Conservation (phyloP, 2,888 invertebrate species). For the Steinernema carpocapsae region DNA sequence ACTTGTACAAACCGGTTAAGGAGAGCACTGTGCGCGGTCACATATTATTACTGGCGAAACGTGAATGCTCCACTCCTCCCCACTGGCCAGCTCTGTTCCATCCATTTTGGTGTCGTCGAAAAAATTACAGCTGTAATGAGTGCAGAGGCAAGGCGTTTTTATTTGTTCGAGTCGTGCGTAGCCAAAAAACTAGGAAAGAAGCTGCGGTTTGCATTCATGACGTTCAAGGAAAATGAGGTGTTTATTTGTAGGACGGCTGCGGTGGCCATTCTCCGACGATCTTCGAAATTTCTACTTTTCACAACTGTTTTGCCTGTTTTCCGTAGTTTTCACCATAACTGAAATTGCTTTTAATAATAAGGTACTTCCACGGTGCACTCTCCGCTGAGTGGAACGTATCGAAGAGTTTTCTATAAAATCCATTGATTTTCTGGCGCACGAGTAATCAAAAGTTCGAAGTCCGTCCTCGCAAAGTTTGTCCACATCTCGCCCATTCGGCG, state of each 20-base stretch:
- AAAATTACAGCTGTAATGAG: background rate
- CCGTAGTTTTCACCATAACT: slow-evolving; percentile 29
- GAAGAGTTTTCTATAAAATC: background rate
- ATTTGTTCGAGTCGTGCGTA: too few species aligned
- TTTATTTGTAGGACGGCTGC: background rate
- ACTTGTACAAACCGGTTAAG: slow-evolving; percentile 30
- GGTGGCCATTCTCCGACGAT: background rate
- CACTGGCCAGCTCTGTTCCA: slow-evolving; percentile 11
- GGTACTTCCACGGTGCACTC: slow-evolving; percentile 23
- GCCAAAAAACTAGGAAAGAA: background rate
- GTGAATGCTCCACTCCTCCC: slow-evolving; percentile 11
- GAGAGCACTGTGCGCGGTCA: slow-evolving; percentile 9
- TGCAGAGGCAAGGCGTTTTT: background rate
- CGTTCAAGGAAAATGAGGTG: background rate
- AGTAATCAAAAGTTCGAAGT: background rate
- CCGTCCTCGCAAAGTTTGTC: background rate
- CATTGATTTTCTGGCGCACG: background rate
- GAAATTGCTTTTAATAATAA: slow-evolving; percentile 15
- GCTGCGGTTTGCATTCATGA: too few species aligned
- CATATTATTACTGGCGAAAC: slow-evolving; percentile 35
- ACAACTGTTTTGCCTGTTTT: slow-evolving; percentile 22
- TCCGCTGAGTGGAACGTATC: background rate
- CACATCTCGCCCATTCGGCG: slow-evolving; percentile 3
- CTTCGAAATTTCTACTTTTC: background rate
- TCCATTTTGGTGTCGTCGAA: slow-evolving; percentile 4